These are phyloP conservation scores for Cottoperca gobio DNA, from an alignment of 2,797 vertebrate species.

Conservation along the genomic window DNA sequence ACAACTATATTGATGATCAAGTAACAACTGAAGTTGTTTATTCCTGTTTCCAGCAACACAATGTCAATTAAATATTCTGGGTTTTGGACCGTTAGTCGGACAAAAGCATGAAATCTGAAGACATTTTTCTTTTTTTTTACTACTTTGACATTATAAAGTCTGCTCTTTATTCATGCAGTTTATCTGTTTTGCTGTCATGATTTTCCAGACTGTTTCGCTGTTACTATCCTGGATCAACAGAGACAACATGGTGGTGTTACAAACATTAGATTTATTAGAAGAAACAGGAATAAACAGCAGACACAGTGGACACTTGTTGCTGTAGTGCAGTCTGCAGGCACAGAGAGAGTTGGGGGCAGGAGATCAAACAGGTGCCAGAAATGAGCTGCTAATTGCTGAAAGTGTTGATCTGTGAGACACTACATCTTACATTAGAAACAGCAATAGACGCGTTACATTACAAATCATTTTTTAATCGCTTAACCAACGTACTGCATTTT, in stretches of 20 bases:
- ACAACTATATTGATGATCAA: not conserved
- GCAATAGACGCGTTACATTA: not conserved
- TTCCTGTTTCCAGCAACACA: not conserved
- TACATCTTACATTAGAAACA: not conserved
- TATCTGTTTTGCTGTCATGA: not conserved
- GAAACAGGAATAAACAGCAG: not conserved
- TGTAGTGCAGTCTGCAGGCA: not conserved
- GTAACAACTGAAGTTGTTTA: too few relatives aligned
- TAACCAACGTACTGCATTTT: not conserved
- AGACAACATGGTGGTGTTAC: not conserved
- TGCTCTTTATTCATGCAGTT: not conserved
- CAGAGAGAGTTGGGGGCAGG: not conserved
- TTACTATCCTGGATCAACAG: not conserved
- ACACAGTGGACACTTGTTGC: not conserved
- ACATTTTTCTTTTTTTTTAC: not conserved
- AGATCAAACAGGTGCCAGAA: constrained; percentile 11
- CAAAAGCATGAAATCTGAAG: not conserved
- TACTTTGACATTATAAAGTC: not conserved
- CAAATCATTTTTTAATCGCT: not conserved
- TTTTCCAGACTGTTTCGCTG: not conserved
- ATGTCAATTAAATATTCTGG: not conserved
- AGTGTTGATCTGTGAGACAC: not conserved
- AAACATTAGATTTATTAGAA: not conserved
- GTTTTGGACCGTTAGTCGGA: not conserved
- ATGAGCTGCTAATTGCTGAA: constrained; percentile 44